These are phyloP conservation scores for Drosophila peninsularis DNA, from an alignment of 2,888 invertebrate species.

Conservation along the genomic window DNA sequence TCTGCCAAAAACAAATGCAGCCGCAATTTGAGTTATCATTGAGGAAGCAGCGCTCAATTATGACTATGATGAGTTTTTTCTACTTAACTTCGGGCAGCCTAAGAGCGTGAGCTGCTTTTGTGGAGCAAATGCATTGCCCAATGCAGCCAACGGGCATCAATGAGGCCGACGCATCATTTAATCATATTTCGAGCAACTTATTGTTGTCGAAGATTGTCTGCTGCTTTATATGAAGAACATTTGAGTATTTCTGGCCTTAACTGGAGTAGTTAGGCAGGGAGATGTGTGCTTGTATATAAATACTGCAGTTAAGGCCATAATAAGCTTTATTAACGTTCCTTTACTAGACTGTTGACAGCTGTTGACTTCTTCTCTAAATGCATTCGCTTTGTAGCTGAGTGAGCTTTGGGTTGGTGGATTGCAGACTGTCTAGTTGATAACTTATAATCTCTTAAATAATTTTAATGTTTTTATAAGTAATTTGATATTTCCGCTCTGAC, in stretches of 20 bases:
- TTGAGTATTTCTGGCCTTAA: not conserved
- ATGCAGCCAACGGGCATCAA: constrained; percentile 14
- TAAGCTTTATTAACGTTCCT: no score
- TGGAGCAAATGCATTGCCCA: constrained; percentile 31
- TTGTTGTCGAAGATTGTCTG: not conserved
- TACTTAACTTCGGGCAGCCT: not conserved
- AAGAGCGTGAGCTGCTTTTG: constrained; percentile 12
- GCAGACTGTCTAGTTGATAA: no score
- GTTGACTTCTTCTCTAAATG: no score
- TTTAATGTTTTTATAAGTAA: no score
- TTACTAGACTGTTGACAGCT: no score
- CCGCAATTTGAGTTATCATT: constrained; percentile 48
- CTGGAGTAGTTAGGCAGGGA: not conserved
- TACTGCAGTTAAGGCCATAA: no score
- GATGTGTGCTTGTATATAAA: no score
- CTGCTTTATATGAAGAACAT: constrained; percentile 1
- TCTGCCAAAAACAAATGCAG: constrained; percentile 25
- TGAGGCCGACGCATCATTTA: constrained; percentile 18
- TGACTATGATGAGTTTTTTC: constrained; percentile 26
- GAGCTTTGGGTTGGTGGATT: no score
- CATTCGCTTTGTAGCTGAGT: no score
- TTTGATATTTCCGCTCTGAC: no score
- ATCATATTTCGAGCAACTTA: not conserved
- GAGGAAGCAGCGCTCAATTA: constrained; percentile 47
- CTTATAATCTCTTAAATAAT: no score